Percentiles rank a stretch among this genome's conserved stretches.
phyloP scores from a whole-genome alignment of 2,113 vertebrate species.

The Dolichotis patagonum region DNA sequence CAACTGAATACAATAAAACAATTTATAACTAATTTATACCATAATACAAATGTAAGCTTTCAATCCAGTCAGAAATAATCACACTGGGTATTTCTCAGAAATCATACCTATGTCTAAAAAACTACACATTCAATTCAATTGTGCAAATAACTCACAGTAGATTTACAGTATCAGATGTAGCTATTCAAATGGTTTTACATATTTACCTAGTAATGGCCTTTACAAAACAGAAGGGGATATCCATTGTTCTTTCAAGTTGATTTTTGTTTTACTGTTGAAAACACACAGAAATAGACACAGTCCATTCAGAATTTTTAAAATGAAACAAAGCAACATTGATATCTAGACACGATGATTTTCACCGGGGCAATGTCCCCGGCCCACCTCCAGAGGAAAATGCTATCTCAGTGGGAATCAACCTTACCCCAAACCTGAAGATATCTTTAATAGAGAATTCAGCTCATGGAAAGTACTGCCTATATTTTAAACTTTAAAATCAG shows the following conservation, averaged over 20 bases:
- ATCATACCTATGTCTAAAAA: constrained; percentile 50
- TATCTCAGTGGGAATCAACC: neutral
- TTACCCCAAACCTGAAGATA: neutral
- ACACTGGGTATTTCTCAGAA: constrained; percentile 60
- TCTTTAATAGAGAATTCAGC: neutral
- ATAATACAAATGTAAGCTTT: constrained; percentile 82
- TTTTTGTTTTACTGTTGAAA: constrained; percentile 41
- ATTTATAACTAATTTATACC: constrained; percentile 82
- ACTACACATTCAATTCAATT: constrained; percentile 51
- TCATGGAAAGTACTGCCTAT: neutral
- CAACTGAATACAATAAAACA: constrained; percentile 77
- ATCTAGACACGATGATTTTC: neutral
- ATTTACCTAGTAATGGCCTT: neutral
- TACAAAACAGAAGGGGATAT: neutral
- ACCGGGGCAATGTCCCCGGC: neutral
- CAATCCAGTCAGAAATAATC: constrained; percentile 79
- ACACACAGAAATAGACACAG: neutral
- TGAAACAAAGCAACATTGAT: neutral
- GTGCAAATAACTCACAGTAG: neutral
- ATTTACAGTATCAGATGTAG: constrained; percentile 37
- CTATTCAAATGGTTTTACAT: constrained; percentile 55
- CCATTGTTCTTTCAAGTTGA: constrained; percentile 4
- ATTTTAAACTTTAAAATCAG: neutral
- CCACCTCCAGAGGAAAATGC: neutral
- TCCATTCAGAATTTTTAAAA: neutral